A percentile compares a stretch with the other conserved stretches of the same genome.
Conservation (phyloP, 1,140 invertebrate genomes). For the Zaprionus ornatus region DNA sequence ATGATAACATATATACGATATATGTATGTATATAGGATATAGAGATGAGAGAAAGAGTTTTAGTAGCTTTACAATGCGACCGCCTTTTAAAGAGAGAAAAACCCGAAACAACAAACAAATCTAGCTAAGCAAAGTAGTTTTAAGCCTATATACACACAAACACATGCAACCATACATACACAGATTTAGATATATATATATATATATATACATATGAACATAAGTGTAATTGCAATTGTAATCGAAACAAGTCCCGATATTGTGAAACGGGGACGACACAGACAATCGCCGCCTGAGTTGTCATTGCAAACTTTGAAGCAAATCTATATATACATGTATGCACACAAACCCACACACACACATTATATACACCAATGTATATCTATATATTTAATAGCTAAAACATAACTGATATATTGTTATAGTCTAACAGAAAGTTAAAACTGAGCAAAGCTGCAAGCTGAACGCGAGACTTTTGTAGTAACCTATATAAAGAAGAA, state of each 20-base stretch:
- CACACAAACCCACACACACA: conserved; percentile 28
- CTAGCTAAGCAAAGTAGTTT: conserved; percentile 18
- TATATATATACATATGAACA: neutral
- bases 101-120: conserved; percentile 20
- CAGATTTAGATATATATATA: conserved; percentile 1
- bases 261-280: conserved; percentile 3
- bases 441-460: conserved; percentile 30
- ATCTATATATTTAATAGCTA: conserved; percentile 34
- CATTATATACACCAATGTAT: conserved; percentile 18
- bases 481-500: neutral
- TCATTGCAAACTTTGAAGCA: conserved; percentile 38
- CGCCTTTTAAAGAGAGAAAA: conserved; percentile 32
- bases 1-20: conserved; percentile 21
- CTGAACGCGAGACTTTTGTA: conserved; percentile 36
- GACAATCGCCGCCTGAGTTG: conserved; percentile 49
- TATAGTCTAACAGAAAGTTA: conserved; percentile 36
- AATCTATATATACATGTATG: conserved; percentile 27
- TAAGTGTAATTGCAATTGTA: neutral
- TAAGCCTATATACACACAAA: conserved; percentile 19
- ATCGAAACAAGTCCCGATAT: neutral
- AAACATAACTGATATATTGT: conserved; percentile 45
- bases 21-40: neutral
- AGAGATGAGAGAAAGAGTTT: conserved; percentile 10
- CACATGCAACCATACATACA: neutral
- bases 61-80: conserved; percentile 43